phyloP scores from a whole-genome alignment of 2,113 vertebrate genomes.

The Elephantulus edwardii region DNA sequence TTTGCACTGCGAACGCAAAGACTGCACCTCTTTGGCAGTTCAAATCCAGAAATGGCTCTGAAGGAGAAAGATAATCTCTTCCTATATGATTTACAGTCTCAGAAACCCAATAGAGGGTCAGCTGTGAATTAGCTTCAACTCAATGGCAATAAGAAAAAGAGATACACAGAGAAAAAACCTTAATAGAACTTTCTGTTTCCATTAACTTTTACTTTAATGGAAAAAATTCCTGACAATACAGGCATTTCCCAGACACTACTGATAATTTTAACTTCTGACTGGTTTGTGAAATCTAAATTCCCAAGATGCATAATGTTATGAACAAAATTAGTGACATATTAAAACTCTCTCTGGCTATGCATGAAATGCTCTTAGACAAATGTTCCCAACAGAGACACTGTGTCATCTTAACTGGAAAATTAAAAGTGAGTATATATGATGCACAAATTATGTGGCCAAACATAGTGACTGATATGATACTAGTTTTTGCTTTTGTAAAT shows the following conservation, averaged over 20 bases:
- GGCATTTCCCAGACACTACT: not conserved
- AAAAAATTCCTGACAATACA: not conserved
- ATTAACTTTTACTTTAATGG: constrained; percentile 31
- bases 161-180: no score
- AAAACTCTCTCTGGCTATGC: constrained; percentile 56
- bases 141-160: no score
- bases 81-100: no score
- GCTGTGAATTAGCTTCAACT: no score
- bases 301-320: constrained; percentile 49
- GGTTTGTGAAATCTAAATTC: constrained; percentile 37
- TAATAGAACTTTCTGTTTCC: not conserved
- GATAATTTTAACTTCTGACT: constrained; percentile 14
- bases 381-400: constrained; percentile 61
- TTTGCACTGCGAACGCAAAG: no score
- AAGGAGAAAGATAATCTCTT: no score
- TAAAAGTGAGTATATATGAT: constrained; percentile 76
- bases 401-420: constrained; percentile 66
- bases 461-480: constrained; percentile 71
- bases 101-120: no score
- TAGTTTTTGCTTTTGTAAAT: constrained; percentile 66
- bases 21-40: no score
- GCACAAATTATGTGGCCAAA: constrained; percentile 73
- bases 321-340: constrained; percentile 59
- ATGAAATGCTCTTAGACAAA: constrained; percentile 69
- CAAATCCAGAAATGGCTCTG: no score